phyloP scores from a whole-genome alignment of 1,140 invertebrate genomes.

The Daktulosphaira vitifoliae region DNA sequence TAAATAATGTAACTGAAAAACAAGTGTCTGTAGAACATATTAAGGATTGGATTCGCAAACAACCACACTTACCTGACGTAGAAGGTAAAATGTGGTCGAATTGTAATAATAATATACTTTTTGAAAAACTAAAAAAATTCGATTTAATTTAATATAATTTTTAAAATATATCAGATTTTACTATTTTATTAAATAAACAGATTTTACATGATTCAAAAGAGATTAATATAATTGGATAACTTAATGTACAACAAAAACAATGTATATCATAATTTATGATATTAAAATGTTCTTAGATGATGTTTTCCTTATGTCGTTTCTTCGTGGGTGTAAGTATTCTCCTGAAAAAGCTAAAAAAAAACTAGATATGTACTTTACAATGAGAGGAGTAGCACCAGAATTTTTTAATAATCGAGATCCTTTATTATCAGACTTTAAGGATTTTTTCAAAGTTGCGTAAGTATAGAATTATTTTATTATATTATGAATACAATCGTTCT shows the following conservation, averaged over 20 bases:
- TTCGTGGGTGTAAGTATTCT: slow-evolving; percentile 74
- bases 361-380: slow-evolving; percentile 73
- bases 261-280: too few relatives aligned
- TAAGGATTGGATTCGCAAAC: slow-evolving; percentile 60
- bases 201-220: too few relatives aligned
- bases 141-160: too few relatives aligned
- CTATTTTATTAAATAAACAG: too few relatives aligned
- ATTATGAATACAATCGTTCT: too few relatives aligned
- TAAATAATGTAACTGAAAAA: too few relatives aligned
- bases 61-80: slow-evolving; percentile 62
- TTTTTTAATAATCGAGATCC: slow-evolving; percentile 71
- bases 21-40: slow-evolving; percentile 55
- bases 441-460: slow-evolving; percentile 62
- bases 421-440: slow-evolving; percentile 56
- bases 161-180: too few relatives aligned
- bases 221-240: too few relatives aligned
- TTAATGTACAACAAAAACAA: too few relatives aligned
- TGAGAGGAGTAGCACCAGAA: slow-evolving; percentile 71
- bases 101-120: too few relatives aligned
- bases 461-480: slow-evolving; percentile 41
- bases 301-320: slow-evolving; percentile 61
- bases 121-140: too few relatives aligned
- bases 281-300: too few relatives aligned
- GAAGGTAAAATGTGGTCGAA: slow-evolving; percentile 61
- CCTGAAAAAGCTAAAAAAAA: slow-evolving; percentile 72